Evolutionary conservation across 1,140 invertebrate species (phyloP).

Genomic region (Caerostris darwini): DNA sequence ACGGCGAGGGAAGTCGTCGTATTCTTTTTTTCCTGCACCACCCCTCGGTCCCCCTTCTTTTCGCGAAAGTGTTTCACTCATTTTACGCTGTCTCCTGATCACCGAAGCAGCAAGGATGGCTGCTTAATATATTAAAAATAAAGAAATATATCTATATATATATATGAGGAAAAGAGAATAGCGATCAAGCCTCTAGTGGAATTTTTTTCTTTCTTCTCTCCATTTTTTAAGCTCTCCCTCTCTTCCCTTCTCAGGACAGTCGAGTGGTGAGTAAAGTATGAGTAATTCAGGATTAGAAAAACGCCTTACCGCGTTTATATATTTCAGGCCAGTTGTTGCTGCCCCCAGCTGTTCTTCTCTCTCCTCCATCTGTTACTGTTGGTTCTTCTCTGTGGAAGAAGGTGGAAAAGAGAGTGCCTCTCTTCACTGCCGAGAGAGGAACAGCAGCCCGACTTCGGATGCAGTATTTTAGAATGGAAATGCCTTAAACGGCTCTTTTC

Average conservation of each 20-base stretch:
- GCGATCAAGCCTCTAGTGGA: slow-evolving; percentile 33
- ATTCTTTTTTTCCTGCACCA: slow-evolving; percentile 12
- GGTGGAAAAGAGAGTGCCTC: slow-evolving; percentile 46
- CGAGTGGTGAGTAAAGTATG: slow-evolving; percentile 73
- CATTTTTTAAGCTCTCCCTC: slow-evolving; percentile 41
- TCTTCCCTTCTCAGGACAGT: slow-evolving; percentile 15
- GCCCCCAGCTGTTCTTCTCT: slow-evolving; percentile 64
- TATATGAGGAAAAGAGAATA: slow-evolving; percentile 51
- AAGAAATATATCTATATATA: slow-evolving; percentile 63
- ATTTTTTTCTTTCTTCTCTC: not conserved
- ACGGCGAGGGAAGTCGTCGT: slow-evolving; percentile 4
- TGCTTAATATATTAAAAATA: slow-evolving; percentile 77
- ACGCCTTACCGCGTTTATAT: slow-evolving; percentile 67
- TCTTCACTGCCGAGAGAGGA: not conserved
- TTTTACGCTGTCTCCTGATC: slow-evolving; percentile 72
- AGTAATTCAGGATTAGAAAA: slow-evolving; percentile 77
- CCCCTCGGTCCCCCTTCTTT: not conserved
- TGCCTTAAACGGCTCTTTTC: slow-evolving; percentile 44
- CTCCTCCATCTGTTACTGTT: slow-evolving; percentile 68
- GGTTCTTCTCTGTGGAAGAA: slow-evolving; percentile 1
- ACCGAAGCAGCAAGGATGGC: slow-evolving; percentile 65
- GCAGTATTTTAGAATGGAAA: slow-evolving; percentile 71
- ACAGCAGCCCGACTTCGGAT: slow-evolving; percentile 22
- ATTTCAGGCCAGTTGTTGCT: slow-evolving; percentile 56
- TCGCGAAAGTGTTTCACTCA: slow-evolving; percentile 71